These are phyloP conservation scores for Crossaster papposus DNA, from an alignment of 53 echinoderm and acorn worm genomes.

Conservation along the genomic window DNA sequence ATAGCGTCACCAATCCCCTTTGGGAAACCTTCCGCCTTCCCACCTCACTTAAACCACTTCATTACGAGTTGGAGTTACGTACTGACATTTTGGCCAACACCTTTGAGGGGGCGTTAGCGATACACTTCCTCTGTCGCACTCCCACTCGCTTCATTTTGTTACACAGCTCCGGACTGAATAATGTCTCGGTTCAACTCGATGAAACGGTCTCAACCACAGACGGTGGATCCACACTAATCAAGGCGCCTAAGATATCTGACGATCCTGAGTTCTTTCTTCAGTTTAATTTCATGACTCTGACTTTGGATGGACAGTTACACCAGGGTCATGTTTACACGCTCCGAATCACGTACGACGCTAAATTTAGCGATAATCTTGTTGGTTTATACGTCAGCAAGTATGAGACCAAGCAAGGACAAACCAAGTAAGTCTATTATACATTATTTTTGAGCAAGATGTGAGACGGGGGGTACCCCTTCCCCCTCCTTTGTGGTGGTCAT, in stretches of 20 bases:
- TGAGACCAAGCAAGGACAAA: slow-evolving; percentile 55
- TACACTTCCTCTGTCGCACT: slow-evolving; percentile 68
- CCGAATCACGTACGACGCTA: slow-evolving; percentile 62
- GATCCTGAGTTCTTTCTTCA: slow-evolving; percentile 65
- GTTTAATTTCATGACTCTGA: slow-evolving; percentile 62
- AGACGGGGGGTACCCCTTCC: no score
- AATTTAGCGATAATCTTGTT: slow-evolving; percentile 60
- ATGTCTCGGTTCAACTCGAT: slow-evolving; percentile 31
- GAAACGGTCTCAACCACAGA: background rate
- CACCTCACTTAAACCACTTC: slow-evolving; percentile 67
- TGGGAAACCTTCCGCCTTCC: slow-evolving; percentile 85
- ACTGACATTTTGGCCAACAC: slow-evolving; percentile 67
- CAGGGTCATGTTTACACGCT: slow-evolving; percentile 62
- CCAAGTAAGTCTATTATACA: slow-evolving; percentile 64
- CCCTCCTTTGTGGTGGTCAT: no score
- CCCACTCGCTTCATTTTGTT: slow-evolving; percentile 76
- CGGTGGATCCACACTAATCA: background rate
- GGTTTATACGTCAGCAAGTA: slow-evolving; percentile 77
- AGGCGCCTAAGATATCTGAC: slow-evolving; percentile 29
- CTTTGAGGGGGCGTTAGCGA: slow-evolving; percentile 76
- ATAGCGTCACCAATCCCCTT: background rate
- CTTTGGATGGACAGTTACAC: slow-evolving; percentile 50
- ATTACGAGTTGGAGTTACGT: slow-evolving; percentile 72
- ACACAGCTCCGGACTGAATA: slow-evolving; percentile 69
- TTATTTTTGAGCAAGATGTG: no score